These are phyloP conservation scores for Dysidea cf. avara DNA, from an alignment of 37 sponge, comb jelly and placozoan species.

Conservation along the genomic window DNA sequence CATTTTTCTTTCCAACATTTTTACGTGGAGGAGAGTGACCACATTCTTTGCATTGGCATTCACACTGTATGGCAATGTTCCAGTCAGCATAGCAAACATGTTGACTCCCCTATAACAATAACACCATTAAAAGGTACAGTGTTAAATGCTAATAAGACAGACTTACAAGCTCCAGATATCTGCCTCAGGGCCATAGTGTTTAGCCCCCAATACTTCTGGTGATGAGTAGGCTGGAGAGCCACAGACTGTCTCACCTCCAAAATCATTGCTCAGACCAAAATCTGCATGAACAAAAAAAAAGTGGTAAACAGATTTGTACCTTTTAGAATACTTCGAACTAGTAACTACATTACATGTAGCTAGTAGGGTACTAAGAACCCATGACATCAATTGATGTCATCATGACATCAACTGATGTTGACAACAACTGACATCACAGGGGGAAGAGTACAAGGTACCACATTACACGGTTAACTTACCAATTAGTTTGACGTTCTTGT, in stretches of 20 bases:
- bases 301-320: no score
- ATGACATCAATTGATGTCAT: no score
- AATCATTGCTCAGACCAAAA: constrained; percentile 86
- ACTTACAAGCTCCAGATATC: constrained; percentile 99
- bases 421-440: no score
- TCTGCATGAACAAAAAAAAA: constrained; percentile 49
- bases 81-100: constrained; percentile 99
- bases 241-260: constrained; percentile 86
- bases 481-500: constrained; percentile 85
- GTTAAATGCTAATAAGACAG: neutral
- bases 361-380: no score
- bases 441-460: no score
- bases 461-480: constrained; percentile 47
- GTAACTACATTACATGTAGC: no score
- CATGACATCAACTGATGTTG: no score
- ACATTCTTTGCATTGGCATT: constrained; percentile 74
- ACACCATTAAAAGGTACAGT: neutral
- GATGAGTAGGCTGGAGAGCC: constrained; percentile 99
- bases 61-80: constrained; percentile 90
- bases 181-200: constrained; percentile 89
- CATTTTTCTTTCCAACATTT: constrained; percentile 94
- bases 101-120: constrained; percentile 95
- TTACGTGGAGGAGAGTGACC: constrained; percentile 93
- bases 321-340: no score
- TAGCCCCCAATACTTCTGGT: constrained; percentile 94